Evolutionary conservation across 2,113 vertebrate genomes (phyloP).

Genomic region (Melierax canorus): DNA sequence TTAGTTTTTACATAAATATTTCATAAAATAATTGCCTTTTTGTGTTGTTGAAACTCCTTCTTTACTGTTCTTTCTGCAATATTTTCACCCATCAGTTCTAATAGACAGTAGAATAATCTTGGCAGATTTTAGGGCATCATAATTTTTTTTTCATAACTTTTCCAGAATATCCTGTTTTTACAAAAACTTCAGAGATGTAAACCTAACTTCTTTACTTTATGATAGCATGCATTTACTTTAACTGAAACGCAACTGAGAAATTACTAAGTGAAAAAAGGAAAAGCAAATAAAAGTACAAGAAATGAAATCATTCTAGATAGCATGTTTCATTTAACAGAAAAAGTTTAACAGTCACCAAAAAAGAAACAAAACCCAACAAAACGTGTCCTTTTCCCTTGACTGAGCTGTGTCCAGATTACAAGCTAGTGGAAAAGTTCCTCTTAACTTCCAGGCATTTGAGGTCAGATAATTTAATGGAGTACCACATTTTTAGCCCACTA

Average conservation of each 20-base stretch:
- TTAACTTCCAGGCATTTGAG: neutral
- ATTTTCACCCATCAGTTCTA: neutral
- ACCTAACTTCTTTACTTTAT: neutral
- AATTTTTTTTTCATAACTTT: neutral
- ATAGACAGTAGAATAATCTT: neutral
- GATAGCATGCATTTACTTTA: neutral
- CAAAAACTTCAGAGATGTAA: neutral
- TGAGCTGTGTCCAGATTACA: neutral
- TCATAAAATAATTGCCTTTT: neutral
- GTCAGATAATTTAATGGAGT: neutral
- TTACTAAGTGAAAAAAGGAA: neutral
- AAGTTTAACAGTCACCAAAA: neutral
- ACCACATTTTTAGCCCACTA: neutral
- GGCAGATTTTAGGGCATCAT: neutral
- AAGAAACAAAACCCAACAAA: neutral
- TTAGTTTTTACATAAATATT: neutral
- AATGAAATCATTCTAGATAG: neutral
- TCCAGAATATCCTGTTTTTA: neutral
- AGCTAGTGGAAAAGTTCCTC: neutral
- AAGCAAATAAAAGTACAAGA: neutral
- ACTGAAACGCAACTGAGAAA: neutral
- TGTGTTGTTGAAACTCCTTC: neutral
- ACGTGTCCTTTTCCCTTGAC: neutral
- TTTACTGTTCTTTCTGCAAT: neutral
- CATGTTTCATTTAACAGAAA: neutral